Percentiles rank a stretch among this genome's conserved stretches.
These are phyloP conservation scores for Tubulanus polymorphus DNA, from an alignment of 2,888 invertebrate genomes.

Conservation along the genomic window DNA sequence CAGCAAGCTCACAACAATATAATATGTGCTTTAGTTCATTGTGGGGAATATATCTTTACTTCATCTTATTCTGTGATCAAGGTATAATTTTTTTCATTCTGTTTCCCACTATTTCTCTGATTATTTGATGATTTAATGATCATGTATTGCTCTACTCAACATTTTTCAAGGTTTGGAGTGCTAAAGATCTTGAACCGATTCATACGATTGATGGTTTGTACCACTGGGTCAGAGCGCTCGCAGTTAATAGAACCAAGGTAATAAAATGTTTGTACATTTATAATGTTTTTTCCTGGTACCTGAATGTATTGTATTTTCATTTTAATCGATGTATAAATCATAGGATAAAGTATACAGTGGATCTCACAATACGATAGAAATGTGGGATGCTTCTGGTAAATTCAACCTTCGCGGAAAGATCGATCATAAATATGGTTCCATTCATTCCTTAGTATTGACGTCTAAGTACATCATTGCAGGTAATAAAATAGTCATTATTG, in stretches of 20 bases:
- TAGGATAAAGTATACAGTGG: conserved; percentile 46
- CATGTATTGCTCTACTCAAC: background rate
- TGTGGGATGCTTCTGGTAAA: conserved; percentile 40
- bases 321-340: background rate
- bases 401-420: conserved; percentile 38
- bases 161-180: conserved; percentile 37
- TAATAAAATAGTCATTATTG: conserved; percentile 14
- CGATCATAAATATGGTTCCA: conserved; percentile 39
- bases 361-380: conserved; percentile 43
- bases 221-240: conserved; percentile 46
- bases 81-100: conserved; percentile 26
- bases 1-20: conserved; percentile 46
- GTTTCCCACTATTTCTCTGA: background rate
- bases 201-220: conserved; percentile 37
- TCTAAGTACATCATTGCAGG: conserved; percentile 42
- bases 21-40: conserved; percentile 37
- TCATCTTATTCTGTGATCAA: conserved; percentile 45
- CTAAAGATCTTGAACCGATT: conserved; percentile 27
- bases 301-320: background rate
- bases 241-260: conserved; percentile 33
- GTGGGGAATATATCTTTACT: conserved; percentile 35
- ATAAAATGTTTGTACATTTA: conserved; percentile 6
- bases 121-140: background rate
- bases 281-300: background rate
- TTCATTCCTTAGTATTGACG: conserved; percentile 41